Base-by-base conservation (phyloP, 2,888 invertebrate species). In the Panzeria rudis region DNA sequence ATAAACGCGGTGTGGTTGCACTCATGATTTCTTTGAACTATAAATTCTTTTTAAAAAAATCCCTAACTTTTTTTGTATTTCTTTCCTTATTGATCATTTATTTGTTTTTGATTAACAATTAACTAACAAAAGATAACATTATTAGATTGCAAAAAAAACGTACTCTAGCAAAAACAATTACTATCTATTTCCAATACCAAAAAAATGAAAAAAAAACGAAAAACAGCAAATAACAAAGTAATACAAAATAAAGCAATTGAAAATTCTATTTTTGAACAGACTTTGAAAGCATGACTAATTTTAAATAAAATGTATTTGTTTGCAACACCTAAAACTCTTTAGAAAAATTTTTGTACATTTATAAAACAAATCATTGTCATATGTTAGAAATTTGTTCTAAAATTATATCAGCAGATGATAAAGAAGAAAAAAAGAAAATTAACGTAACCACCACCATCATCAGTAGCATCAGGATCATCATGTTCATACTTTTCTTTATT, bases 221-320 rank as follows among this genome's bases (percentile, higher is more conserved):
- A 62, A 7, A 52, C 52, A 59, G 23, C 9, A 23, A 52, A 20
- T 17, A 64, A 38, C 6, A 38, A 50, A 41, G 6, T 38, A 11
- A 25, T 29, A 25, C 13, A 25, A 61, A 23, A 23, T n/a, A 52
- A 69, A 59, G 15, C n/a, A 76, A 35, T 44, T 23, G 44, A 38
- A 52, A 78, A 71, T 50, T 64, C 23, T 86, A 88, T 89, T 90
- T 90, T 89, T 89, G 88, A 90, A 89, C 90, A 90, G 89, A 90
- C 89, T 90, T 90, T 87, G 71, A 86, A 84, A 80, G 78, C 87
- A 86, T 87, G 88, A 69, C 83, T 59, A 84, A 86, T 75, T 73
- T 77, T 15, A 47, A 20, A 62, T 73, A 50, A 52, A 78, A 64
- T 59, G 78, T 75, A 85, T 85, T 82, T 71, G 8, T n/a, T 69